These are phyloP conservation scores for Microcebus murinus DNA, from an alignment of 2,113 vertebrate species.

Conservation along the genomic window DNA sequence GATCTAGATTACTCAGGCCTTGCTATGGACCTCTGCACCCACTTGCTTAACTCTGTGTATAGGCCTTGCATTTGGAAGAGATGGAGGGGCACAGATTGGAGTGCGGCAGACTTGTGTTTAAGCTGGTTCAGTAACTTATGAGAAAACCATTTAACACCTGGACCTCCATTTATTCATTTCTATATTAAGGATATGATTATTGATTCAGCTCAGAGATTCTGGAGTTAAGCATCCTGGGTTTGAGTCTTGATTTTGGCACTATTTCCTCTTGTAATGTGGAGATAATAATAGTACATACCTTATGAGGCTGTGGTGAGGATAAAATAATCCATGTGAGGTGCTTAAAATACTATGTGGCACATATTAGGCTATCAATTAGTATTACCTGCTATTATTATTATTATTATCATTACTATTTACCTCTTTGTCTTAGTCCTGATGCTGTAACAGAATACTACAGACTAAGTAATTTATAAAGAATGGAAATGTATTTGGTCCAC, in stretches of 20 bases:
- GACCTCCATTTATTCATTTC: slow-evolving; percentile 21
- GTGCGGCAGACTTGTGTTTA: neutral
- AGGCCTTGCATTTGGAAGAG: neutral
- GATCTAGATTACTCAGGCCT: neutral
- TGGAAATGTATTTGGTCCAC: neutral
- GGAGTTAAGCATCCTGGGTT: slow-evolving; percentile 5
- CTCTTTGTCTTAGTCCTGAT: neutral
- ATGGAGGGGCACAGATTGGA: neutral
- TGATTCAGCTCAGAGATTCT: neutral
- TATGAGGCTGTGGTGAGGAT: neutral
- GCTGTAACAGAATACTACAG: neutral
- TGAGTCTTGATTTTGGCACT: slow-evolving; percentile 13
- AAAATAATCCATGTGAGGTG: slow-evolving; percentile 27
- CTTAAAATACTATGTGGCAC: neutral
- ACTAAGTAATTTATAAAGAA: neutral
- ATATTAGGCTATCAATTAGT: slow-evolving; percentile 16
- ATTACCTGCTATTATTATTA: neutral
- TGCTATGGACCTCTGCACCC: neutral
- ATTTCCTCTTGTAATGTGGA: neutral
- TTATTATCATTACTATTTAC: slow-evolving; percentile 2
- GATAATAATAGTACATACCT: neutral
- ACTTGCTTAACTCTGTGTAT: neutral
- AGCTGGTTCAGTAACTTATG: neutral
- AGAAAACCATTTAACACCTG: neutral
- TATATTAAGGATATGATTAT: neutral